Evolutionary conservation across 2,888 invertebrate species (phyloP).

Genomic region (Aquatica leii): DNA sequence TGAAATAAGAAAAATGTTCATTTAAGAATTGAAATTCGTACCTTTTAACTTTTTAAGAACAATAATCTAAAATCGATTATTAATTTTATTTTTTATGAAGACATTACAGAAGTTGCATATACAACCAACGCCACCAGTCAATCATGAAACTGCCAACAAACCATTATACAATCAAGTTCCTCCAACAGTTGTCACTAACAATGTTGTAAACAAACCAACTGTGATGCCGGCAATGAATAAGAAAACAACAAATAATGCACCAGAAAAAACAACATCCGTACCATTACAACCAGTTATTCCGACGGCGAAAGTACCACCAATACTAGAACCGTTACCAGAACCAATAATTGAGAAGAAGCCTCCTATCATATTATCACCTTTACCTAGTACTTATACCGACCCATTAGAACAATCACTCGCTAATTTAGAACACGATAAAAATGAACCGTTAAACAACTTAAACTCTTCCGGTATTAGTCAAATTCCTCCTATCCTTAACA

Average conservation of each 20-base stretch:
- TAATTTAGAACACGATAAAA: constrained; percentile 72
- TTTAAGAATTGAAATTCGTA: too few relatives aligned
- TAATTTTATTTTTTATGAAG: constrained; percentile 40
- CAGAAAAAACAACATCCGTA: constrained; percentile 48
- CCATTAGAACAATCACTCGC: constrained; percentile 77
- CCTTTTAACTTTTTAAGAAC: too few relatives aligned
- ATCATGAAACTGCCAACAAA: constrained; percentile 45
- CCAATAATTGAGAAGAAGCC: constrained; percentile 53
- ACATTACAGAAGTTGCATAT: constrained; percentile 47
- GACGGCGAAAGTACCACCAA: constrained; percentile 59
- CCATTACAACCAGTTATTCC: constrained; percentile 50
- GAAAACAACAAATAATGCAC: constrained; percentile 47
- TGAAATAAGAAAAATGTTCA: too few relatives aligned
- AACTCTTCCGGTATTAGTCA: constrained; percentile 39
- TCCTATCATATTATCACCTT: constrained; percentile 54
- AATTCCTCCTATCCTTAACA: constrained; percentile 47
- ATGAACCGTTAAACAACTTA: constrained; percentile 59
- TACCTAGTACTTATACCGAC: constrained; percentile 64
- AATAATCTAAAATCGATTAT: background rate
- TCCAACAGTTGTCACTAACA: constrained; percentile 40
- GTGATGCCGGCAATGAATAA: constrained; percentile 40
- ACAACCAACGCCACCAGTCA: constrained; percentile 42
- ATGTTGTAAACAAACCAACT: constrained; percentile 28
- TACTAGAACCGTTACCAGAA: constrained; percentile 40
- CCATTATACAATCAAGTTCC: constrained; percentile 43